Evolutionary conservation across 2,888 invertebrate genomes (phyloP).

Genomic region (Athrips mouffetella): DNA sequence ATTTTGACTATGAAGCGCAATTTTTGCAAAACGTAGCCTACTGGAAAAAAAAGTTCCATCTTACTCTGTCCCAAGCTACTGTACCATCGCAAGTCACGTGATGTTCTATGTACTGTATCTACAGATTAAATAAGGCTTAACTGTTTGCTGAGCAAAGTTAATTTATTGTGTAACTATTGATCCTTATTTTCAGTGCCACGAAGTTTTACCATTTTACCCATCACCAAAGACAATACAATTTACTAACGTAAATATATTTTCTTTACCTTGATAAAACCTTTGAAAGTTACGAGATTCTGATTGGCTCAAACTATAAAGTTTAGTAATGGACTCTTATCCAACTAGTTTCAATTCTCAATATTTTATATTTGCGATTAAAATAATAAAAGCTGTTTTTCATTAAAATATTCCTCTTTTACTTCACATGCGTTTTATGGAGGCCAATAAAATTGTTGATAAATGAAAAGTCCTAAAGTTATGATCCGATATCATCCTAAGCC

Average conservation of each 20-base stretch:
- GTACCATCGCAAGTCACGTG: too few species aligned
- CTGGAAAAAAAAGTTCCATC: too few species aligned
- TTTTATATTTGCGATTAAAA: constrained; percentile 6
- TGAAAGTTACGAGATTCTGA: constrained; percentile 1
- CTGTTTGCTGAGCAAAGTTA: too few species aligned
- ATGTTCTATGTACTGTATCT: too few species aligned
- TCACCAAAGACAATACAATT: too few species aligned
- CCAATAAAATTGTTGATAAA: constrained; percentile 14
- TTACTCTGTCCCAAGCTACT: too few species aligned
- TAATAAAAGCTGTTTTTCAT: constrained; percentile 9
- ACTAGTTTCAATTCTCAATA: constrained; percentile 1
- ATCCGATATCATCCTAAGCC: constrained; percentile 4
- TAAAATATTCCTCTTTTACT: constrained; percentile 5
- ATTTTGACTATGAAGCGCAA: too few species aligned
- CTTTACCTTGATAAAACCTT: neutral
- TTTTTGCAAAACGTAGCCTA: too few species aligned
- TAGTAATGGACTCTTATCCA: constrained; percentile 4
- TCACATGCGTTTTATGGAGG: constrained; percentile 7
- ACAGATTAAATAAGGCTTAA: too few species aligned
- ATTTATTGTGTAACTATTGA: too few species aligned
- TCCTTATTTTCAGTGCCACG: too few species aligned
- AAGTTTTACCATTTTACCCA: too few species aligned
- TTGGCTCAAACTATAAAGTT: constrained; percentile 7
- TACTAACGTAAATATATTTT: neutral
- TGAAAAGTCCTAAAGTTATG: constrained; percentile 15